Evolutionary conservation across 2,888 invertebrate genomes (phyloP).

Genomic region (Oscheius sp.): DNA sequence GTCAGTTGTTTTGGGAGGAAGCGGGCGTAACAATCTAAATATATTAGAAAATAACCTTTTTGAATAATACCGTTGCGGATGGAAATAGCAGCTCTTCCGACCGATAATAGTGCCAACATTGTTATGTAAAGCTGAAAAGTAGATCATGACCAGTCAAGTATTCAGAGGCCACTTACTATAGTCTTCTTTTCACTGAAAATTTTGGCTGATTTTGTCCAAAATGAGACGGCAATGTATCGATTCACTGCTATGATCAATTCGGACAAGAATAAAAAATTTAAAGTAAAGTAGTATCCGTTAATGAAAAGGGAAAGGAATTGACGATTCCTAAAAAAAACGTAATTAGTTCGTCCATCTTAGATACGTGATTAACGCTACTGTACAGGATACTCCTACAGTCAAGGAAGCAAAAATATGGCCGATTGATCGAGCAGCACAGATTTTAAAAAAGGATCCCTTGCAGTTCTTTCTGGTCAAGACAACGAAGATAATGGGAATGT

Average conservation of each 20-base stretch:
- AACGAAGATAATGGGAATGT: constrained; percentile 9
- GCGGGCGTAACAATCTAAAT: constrained; percentile 5
- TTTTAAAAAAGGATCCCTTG: constrained; percentile 9
- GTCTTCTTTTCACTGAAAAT: constrained; percentile 10
- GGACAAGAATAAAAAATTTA: constrained; percentile 8
- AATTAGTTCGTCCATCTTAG: background rate
- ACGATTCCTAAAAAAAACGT: background rate
- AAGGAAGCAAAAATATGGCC: constrained; percentile 3
- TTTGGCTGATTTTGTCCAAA: background rate
- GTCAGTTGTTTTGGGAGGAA: background rate
- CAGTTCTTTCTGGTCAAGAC: background rate
- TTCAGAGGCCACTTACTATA: background rate
- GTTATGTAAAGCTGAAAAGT: background rate
- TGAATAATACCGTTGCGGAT: background rate
- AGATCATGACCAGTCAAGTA: background rate
- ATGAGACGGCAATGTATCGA: constrained; percentile 6
- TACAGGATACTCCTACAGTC: constrained; percentile 5
- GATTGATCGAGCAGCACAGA: constrained; percentile 11
- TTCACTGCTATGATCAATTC: constrained; percentile 9
- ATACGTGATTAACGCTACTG: background rate
- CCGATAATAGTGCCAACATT: background rate
- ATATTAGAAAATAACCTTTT: background rate
- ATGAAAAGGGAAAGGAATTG: constrained; percentile 5
- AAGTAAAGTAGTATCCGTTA: constrained; percentile 13
- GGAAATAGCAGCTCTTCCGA: background rate